Conservation (phyloP, 2,113 vertebrate genomes). For the Hippoglossus stenolepis region DNA sequence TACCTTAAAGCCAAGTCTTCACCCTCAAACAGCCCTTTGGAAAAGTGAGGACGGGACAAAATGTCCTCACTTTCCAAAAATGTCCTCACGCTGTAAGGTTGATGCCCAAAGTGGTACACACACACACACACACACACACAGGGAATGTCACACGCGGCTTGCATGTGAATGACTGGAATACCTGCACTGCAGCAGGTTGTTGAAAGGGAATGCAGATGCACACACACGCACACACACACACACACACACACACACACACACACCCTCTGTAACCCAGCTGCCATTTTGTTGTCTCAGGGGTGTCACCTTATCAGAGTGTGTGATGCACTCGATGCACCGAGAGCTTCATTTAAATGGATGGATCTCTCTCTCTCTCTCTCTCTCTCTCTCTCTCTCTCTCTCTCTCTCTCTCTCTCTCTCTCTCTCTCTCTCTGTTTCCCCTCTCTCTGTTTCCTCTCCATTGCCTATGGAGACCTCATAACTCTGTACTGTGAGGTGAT, state of each 20-base stretch:
- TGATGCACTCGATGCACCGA: neutral
- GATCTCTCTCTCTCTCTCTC: neutral
- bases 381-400: neutral
- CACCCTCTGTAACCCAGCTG: neutral
- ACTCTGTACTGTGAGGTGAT: too few relatives aligned
- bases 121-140: too few relatives aligned
- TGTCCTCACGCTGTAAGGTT: too few relatives aligned
- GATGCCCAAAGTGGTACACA: neutral
- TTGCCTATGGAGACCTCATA: too few relatives aligned
- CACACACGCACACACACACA: neutral
- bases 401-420: too few relatives aligned
- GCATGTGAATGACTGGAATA: conserved; percentile 13
- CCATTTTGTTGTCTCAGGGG: neutral
- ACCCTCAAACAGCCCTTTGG: too few relatives aligned
- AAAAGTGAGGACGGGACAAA: too few relatives aligned
- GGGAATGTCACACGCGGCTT: neutral
- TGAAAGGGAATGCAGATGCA: neutral
- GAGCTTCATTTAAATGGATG: neutral
- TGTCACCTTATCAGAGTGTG: neutral
- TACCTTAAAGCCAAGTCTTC: too few relatives aligned
- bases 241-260: neutral
- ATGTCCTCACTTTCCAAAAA: too few relatives aligned
- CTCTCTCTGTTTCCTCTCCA: too few relatives aligned
- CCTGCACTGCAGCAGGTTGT: conserved; percentile 38
- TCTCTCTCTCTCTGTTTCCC: too few relatives aligned